A percentile compares a stretch with the other conserved stretches of the same genome.
Conservation (phyloP, 2,888 invertebrate species). For the Crocallis elinguaria region DNA sequence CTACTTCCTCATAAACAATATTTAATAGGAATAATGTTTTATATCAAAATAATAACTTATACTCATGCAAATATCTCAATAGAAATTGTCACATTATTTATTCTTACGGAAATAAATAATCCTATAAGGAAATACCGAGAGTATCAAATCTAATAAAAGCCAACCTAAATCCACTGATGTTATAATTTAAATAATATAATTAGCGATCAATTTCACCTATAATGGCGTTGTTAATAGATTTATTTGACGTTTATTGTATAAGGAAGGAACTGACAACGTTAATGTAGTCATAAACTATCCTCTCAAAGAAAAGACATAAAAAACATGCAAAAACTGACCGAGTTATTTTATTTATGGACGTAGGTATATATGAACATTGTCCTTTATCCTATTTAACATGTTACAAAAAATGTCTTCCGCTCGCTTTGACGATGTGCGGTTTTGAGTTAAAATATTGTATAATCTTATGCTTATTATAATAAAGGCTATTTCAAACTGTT, state of each 20-base stretch:
- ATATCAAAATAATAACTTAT: no score
- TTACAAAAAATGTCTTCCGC: not conserved
- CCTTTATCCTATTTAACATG: not conserved
- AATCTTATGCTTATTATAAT: no score
- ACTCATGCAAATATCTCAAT: no score
- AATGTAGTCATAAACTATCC: constrained; percentile 19
- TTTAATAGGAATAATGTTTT: no score
- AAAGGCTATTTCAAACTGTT: no score
- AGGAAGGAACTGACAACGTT: constrained; percentile 34
- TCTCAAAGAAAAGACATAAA: constrained; percentile 16
- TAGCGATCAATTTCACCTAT: constrained; percentile 12
- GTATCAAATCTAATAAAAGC: not conserved
- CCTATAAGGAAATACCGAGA: constrained; percentile 3
- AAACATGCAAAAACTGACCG: constrained; percentile 13
- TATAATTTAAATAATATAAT: constrained; percentile 20
- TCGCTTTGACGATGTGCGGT: no score
- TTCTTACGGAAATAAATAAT: no score
- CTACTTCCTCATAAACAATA: no score
- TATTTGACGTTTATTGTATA: constrained; percentile 23
- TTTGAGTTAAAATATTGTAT: no score
- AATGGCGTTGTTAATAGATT: constrained; percentile 20
- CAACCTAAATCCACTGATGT: not conserved
- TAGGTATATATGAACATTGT: constrained; percentile 11
- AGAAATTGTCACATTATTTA: no score
- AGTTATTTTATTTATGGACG: constrained; percentile 17